A percentile compares a stretch with the other conserved stretches of the same genome.
Evolutionary conservation across 2,888 invertebrate genomes (phyloP).

Genomic region (Eupithecia pulchellata): DNA sequence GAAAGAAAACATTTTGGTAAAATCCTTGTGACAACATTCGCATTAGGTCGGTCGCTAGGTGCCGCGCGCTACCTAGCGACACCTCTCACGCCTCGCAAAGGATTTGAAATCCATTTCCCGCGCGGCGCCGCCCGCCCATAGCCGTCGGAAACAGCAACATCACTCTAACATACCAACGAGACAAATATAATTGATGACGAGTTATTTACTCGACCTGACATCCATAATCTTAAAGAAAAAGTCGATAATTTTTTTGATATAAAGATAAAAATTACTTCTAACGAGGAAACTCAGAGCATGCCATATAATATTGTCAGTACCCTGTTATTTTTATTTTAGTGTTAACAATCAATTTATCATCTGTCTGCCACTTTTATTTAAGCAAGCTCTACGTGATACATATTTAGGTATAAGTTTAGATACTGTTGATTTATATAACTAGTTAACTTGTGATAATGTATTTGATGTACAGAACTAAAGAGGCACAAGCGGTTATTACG

Average conservation of each 20-base stretch:
- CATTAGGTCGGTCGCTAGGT: constrained; percentile 18
- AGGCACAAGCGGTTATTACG: no score
- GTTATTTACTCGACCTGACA: background rate
- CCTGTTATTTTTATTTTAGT: background rate
- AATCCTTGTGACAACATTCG: constrained; percentile 7
- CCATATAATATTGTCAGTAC: no score
- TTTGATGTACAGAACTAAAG: background rate
- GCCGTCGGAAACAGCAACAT: background rate
- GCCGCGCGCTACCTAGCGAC: constrained; percentile 26
- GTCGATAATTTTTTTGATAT: background rate
- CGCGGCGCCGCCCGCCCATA: constrained; percentile 32
- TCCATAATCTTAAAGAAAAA: background rate
- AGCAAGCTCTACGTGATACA: no score
- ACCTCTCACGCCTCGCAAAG: constrained; percentile 33
- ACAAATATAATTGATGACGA: no score
- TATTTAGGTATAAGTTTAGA: no score
- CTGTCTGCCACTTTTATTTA: no score
- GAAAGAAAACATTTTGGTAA: background rate
- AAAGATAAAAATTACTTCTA: background rate
- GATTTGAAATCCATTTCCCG: constrained; percentile 44
- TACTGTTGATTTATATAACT: no score
- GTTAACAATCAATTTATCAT: no score
- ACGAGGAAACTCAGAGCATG: background rate
- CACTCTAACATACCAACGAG: no score
- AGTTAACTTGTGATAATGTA: background rate